Conservation (phyloP, 92 coral and sea anemone species). For the Pocillopora meandrina region DNA sequence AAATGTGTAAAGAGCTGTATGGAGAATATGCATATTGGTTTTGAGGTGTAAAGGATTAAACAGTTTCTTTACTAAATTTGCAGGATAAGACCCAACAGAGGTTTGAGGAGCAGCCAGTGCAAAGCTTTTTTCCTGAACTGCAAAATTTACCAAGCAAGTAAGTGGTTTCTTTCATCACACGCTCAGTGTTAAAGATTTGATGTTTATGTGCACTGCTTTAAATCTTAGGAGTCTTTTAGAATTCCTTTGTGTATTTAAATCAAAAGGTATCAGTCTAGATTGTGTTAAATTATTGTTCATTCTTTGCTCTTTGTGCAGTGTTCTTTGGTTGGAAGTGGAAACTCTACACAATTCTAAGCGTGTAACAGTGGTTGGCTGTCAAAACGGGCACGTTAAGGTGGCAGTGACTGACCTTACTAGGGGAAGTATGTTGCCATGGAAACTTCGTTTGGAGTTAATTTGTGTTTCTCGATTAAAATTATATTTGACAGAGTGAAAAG, state of each 20-base stretch:
- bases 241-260: background rate
- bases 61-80: background rate
- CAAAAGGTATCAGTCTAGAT: no score
- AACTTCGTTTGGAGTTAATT: background rate
- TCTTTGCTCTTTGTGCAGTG: slow-evolving; percentile 47
- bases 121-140: slow-evolving; percentile 84
- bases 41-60: background rate
- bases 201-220: no score
- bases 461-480: no score
- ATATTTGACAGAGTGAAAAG: no score
- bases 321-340: slow-evolving; percentile 83
- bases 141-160: slow-evolving; percentile 92
- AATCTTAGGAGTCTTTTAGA: background rate
- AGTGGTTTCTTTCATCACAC: background rate
- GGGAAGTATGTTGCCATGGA: slow-evolving; percentile 6
- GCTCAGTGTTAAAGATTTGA: no score
- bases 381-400: slow-evolving; percentile 82
- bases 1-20: no score
- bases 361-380: slow-evolving; percentile 84
- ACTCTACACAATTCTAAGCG: slow-evolving; percentile 45
- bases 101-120: slow-evolving; percentile 71
- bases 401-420: slow-evolving; percentile 60
- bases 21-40: no score
- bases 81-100: slow-evolving; percentile 75
- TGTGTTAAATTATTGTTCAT: background rate